Percentiles rank a stretch among this genome's conserved stretches.
These are phyloP conservation scores for Lepeophtheirus nordmannii DNA, from an alignment of 2,888 invertebrate genomes.

Conservation along the genomic window DNA sequence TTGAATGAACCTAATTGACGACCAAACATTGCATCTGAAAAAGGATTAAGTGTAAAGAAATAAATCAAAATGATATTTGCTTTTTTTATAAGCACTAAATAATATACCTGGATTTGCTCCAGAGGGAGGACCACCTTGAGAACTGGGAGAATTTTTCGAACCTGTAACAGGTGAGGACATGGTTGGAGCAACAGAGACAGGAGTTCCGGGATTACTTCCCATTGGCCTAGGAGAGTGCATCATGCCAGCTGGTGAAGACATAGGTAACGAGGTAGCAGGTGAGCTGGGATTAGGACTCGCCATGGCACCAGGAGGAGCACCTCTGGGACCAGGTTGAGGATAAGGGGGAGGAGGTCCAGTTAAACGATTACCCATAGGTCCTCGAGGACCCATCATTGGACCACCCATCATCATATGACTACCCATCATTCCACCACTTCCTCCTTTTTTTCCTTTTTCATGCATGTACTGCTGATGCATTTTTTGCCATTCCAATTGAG, in stretches of 20 bases:
- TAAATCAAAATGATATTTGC: background rate
- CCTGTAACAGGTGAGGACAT: conserved; percentile 30
- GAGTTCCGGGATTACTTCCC: conserved; percentile 56
- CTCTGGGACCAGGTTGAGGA: conserved; percentile 55
- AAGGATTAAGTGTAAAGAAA: conserved; percentile 25
- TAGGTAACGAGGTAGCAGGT: conserved; percentile 26
- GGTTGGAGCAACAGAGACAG: conserved; percentile 39
- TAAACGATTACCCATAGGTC: conserved; percentile 39
- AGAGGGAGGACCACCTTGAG: conserved; percentile 5
- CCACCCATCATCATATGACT: conserved; percentile 30
- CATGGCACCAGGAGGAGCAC: conserved; percentile 51
- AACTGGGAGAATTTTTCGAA: conserved; percentile 21
- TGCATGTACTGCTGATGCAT: conserved; percentile 73
- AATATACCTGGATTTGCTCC: background rate
- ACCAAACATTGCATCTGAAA: conserved; percentile 48
- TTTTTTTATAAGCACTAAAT: background rate
- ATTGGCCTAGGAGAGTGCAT: conserved; percentile 36
- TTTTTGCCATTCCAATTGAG: conserved; percentile 78
- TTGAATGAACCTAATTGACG: conserved; percentile 47
- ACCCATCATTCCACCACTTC: conserved; percentile 27
- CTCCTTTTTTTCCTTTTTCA: conserved; percentile 44
- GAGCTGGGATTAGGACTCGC: conserved; percentile 44
- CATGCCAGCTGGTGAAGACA: conserved; percentile 25
- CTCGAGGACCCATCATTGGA: conserved; percentile 32
- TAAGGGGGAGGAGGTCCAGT: conserved; percentile 55